These are phyloP conservation scores for Tetrapedia diversipes DNA, from an alignment of 2,888 invertebrate genomes.

Conservation along the genomic window DNA sequence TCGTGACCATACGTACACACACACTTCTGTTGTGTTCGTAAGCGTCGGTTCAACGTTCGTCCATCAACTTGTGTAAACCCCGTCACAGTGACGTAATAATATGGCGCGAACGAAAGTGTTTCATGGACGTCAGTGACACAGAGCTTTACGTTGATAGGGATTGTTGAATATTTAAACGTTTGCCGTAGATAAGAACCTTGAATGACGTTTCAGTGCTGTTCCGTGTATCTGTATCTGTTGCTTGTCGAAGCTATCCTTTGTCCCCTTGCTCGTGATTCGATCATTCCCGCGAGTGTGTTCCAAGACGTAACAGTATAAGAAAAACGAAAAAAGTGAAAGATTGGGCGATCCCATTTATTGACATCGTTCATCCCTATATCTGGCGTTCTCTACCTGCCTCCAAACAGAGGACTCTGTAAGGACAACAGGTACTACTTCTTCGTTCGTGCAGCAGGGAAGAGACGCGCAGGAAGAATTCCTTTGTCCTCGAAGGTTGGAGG, in stretches of 20 bases:
- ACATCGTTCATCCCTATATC: conserved; percentile 6
- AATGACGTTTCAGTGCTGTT: conserved; percentile 3
- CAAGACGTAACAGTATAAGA: conserved; percentile 17
- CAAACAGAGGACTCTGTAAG: conserved; percentile 18
- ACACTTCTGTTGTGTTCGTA: neutral
- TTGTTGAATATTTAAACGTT: conserved; percentile 34
- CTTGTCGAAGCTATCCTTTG: conserved; percentile 1
- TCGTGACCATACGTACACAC: neutral
- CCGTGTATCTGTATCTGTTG: no score
- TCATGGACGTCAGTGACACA: conserved; percentile 49
- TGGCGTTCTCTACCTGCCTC: conserved; percentile 39
- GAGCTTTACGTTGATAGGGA: conserved; percentile 4
- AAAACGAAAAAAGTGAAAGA: neutral
- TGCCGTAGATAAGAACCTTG: conserved; percentile 22
- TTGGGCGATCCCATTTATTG: conserved; percentile 2
- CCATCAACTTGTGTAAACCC: conserved; percentile 6
- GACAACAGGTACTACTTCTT: conserved; percentile 38
- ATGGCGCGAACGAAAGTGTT: conserved; percentile 53
- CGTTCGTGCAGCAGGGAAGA: conserved; percentile 22
- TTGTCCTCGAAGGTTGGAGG: conserved; percentile 73
- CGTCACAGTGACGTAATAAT: conserved; percentile 52
- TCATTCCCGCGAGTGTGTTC: conserved; percentile 12
- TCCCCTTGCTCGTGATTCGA: neutral
- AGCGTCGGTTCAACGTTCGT: conserved; percentile 43
- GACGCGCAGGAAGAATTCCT: conserved; percentile 77